A percentile compares a stretch with the other conserved stretches of the same genome.
phyloP scores from a whole-genome alignment of 2,113 vertebrate species.

The Cyphomyrus plagiostoma region DNA sequence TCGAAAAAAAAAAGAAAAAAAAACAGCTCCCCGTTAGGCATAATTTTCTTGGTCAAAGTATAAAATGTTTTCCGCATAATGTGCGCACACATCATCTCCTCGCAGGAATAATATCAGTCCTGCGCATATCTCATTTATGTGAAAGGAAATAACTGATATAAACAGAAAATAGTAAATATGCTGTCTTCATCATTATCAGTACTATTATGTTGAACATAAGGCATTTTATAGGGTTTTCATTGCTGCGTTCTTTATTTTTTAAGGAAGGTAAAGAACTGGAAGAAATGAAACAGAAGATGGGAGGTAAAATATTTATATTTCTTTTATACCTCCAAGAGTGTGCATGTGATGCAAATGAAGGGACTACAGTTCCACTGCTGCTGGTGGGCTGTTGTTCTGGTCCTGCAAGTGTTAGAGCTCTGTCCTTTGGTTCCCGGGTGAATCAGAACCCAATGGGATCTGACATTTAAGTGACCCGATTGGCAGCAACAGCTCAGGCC shows the following conservation, averaged over 20 bases:
- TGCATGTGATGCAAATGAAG: background rate
- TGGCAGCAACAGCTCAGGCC: background rate
- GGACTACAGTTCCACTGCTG: background rate
- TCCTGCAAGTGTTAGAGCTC: background rate
- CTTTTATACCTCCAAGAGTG: background rate
- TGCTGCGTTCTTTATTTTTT: background rate
- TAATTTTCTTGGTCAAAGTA: slow-evolving; percentile 62
- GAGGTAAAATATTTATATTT: background rate
- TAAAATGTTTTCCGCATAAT: slow-evolving; percentile 57
- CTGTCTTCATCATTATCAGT: slow-evolving; percentile 39
- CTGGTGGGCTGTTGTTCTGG: background rate
- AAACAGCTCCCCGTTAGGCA: slow-evolving; percentile 47
- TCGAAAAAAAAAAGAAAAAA: background rate
- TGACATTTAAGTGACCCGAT: slow-evolving; percentile 18
- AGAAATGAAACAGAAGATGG: background rate
- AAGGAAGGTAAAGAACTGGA: background rate
- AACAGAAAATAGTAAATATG: slow-evolving; percentile 52
- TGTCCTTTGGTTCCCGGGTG: background rate
- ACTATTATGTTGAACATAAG: slow-evolving; percentile 38
- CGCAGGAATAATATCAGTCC: slow-evolving; percentile 23
- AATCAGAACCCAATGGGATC: background rate
- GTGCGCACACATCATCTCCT: slow-evolving; percentile 28
- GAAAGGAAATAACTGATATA: slow-evolving; percentile 58
- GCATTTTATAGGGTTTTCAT: slow-evolving; percentile 15
- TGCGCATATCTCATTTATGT: slow-evolving; percentile 23